Conservation (phyloP, 2,113 vertebrate genomes). For the Copsychus sechellarum region DNA sequence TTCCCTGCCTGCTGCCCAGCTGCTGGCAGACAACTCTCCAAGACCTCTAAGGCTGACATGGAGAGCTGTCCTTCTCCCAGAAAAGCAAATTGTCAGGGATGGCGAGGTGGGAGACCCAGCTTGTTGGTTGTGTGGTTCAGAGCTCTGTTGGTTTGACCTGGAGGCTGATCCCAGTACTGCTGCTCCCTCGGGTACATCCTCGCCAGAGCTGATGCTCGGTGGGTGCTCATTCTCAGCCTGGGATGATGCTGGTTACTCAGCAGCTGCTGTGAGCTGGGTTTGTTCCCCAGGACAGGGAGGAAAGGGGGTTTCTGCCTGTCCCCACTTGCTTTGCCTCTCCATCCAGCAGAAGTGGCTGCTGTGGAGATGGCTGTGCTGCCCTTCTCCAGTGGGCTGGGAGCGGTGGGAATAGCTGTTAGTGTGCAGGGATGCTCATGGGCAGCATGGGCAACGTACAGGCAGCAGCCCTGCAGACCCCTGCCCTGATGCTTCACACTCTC, state of each 20-base stretch:
- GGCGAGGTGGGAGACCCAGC: rapidly evolving
- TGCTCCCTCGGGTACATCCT: not conserved
- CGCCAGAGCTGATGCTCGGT: rapidly evolving
- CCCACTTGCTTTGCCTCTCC: rapidly evolving
- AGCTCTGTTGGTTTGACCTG: rapidly evolving
- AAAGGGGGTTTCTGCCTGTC: not conserved
- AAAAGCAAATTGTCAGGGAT: not conserved
- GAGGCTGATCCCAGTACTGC: not conserved
- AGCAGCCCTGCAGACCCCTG: not conserved
- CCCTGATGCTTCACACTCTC: not conserved
- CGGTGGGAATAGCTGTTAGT: rapidly evolving
- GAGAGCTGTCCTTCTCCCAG: not conserved
- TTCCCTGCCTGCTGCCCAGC: not conserved
- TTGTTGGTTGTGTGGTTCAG: not conserved
- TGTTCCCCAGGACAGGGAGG: not conserved
- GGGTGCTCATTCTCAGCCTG: not conserved
- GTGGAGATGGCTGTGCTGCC: not conserved
- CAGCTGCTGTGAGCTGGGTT: not conserved
- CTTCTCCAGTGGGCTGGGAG: not conserved
- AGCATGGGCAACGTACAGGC: rapidly evolving
- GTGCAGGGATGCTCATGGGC: rapidly evolving
- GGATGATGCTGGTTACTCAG: not conserved
- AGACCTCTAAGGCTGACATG: rapidly evolving
- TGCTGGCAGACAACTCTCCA: not conserved
- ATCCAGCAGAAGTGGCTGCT: not conserved